Evolutionary conservation across 1,140 invertebrate species (phyloP), one percentile per base, ranked within the genome.

Genomic region (Caenorhabditis inopinata): DNA sequence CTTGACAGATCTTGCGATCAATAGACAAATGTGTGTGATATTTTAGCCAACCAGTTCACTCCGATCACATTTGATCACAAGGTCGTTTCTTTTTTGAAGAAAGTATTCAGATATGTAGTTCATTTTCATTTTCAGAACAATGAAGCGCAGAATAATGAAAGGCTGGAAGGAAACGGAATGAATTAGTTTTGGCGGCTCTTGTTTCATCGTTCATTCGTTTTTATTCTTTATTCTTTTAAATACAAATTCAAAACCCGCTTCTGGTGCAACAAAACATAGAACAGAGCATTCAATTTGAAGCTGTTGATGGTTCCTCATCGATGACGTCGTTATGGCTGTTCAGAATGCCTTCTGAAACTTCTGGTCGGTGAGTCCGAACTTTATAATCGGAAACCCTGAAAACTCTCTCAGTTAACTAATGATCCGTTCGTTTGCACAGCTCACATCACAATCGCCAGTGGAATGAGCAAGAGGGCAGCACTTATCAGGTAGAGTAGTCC

Each of bases 401-500:
- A 68, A 32, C 5, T 42, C 14, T 42, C 14, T 42, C 14, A 42
- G 38, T 42, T 14, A 14, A 7, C 5, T 5, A 42, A 42, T 7
- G 38, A 42, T 42, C 38, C 14, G 38, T 7, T 42, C 6, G 18
- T 51, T n/a, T 25, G 6, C 6, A 53, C 0, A 27, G 2, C 73
- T 47, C 23, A 76, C 75, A 25, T 51, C n/a, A 79, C 29, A 18
- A 79, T 75, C 0, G 21, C 11, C 35, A 79, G 62, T 16, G 78
- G 58, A 38, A 62, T 16, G 11, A 79, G 27, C 9, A 79, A 27
- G 0, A 74, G 45, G 27, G 35, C 45, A 3, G 78, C 78, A 79
- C 78, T 79, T 3, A 79, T 38, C 21, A 79, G 12, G 21, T 74
- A 79, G 32, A 74, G 68, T 47, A 79, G 74, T 51, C 85, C 85